Evolutionary conservation across 2,113 vertebrate species (phyloP).

Genomic region (Zosterops hypoxanthus): DNA sequence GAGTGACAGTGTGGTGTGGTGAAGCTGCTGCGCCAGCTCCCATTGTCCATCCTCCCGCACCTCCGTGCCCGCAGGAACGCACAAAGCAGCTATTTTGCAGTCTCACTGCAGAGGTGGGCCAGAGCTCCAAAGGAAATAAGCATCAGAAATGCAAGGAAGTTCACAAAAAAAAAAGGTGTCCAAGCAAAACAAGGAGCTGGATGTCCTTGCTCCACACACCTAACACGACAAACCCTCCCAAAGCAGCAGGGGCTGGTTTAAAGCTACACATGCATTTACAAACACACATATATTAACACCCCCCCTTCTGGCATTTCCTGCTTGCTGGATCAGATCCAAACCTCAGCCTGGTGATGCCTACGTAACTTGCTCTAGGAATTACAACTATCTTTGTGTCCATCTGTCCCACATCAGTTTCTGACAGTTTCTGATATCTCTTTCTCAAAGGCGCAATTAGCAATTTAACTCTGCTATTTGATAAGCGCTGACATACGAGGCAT

Average conservation of each 20-base stretch:
- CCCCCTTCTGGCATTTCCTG: not conserved
- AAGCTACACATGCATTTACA: not conserved
- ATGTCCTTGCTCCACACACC: not conserved
- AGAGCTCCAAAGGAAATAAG: not conserved
- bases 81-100: not conserved
- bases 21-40: not conserved
- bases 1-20: not conserved
- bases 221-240: not conserved
- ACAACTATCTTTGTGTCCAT: not conserved
- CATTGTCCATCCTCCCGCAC: not conserved
- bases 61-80: not conserved
- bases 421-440: not conserved
- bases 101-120: not conserved
- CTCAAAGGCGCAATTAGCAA: not conserved
- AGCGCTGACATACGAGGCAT: rapidly evolving
- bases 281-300: not conserved
- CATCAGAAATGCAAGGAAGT: not conserved
- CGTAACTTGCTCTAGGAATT: not conserved
- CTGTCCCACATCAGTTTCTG: not conserved
- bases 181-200: not conserved
- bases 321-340: not conserved
- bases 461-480: not conserved
- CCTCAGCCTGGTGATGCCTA: not conserved
- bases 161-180: not conserved
- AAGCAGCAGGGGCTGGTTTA: not conserved